phyloP scores from a whole-genome alignment of 2,113 vertebrate genomes.

The Loxodonta africana region DNA sequence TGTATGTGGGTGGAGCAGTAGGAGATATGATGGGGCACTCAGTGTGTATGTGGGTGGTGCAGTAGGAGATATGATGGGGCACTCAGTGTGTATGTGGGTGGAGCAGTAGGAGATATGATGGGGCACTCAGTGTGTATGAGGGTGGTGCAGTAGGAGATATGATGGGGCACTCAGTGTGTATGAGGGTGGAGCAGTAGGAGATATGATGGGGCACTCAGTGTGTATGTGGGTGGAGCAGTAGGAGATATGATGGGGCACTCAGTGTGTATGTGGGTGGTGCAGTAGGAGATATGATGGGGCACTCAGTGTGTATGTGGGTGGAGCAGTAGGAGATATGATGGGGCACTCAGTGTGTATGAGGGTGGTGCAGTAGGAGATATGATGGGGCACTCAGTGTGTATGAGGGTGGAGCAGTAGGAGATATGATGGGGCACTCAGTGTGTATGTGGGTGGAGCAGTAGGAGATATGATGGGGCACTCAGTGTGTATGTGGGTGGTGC shows the following conservation, averaged over 20 bases:
- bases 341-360: background rate
- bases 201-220: background rate
- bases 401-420: background rate
- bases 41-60: background rate
- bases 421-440: background rate
- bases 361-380: background rate
- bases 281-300: background rate
- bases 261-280: background rate
- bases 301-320: background rate
- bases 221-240: background rate
- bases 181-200: background rate
- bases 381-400: background rate
- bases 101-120: background rate
- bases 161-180: background rate
- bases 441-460: background rate
- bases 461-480: background rate
- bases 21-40: background rate
- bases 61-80: background rate
- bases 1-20: background rate
- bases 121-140: background rate
- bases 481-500: background rate
- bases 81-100: background rate
- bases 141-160: background rate
- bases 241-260: background rate
- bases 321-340: background rate